These are phyloP conservation scores for Malacoraja senta DNA, from an alignment of 2,797 vertebrate species.

Conservation along the genomic window DNA sequence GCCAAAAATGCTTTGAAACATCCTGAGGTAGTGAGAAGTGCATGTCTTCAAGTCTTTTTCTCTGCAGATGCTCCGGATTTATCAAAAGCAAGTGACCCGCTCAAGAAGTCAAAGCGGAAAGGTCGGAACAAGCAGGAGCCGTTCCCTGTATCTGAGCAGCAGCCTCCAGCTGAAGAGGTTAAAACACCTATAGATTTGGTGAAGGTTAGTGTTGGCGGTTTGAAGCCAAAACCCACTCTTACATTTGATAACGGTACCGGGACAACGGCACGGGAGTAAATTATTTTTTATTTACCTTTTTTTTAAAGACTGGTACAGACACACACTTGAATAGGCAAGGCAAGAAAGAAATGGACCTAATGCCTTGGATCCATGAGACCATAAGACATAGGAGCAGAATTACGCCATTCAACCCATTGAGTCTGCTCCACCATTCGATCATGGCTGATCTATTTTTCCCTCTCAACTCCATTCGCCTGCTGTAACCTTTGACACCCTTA, in stretches of 20 bases:
- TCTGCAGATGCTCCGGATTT: slow-evolving; percentile 58
- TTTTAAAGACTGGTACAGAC: too few species aligned
- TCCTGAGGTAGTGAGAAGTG: neutral
- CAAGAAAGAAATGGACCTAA: too few species aligned
- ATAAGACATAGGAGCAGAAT: too few species aligned
- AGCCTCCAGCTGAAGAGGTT: slow-evolving; percentile 62
- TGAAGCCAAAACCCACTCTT: slow-evolving; percentile 10
- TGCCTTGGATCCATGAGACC: too few species aligned
- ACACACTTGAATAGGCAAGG: too few species aligned
- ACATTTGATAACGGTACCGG: neutral
- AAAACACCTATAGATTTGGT: slow-evolving; percentile 90
- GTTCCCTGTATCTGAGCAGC: slow-evolving; percentile 51
- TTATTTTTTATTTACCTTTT: neutral
- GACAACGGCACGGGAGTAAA: neutral
- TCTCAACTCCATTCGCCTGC: too few species aligned
- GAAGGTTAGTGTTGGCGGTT: slow-evolving; percentile 62
- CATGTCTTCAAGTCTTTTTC: neutral
- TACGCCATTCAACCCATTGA: too few species aligned
- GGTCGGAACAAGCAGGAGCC: slow-evolving; percentile 83
- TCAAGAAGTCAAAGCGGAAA: slow-evolving; percentile 80
- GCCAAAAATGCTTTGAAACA: neutral
- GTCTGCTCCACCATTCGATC: too few species aligned
- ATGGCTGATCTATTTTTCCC: too few species aligned
- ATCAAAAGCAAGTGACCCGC: slow-evolving; percentile 61
- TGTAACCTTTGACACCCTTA: too few species aligned